phyloP scores from a whole-genome alignment of 1,140 invertebrate species.

The Panulirus ornatus region DNA sequence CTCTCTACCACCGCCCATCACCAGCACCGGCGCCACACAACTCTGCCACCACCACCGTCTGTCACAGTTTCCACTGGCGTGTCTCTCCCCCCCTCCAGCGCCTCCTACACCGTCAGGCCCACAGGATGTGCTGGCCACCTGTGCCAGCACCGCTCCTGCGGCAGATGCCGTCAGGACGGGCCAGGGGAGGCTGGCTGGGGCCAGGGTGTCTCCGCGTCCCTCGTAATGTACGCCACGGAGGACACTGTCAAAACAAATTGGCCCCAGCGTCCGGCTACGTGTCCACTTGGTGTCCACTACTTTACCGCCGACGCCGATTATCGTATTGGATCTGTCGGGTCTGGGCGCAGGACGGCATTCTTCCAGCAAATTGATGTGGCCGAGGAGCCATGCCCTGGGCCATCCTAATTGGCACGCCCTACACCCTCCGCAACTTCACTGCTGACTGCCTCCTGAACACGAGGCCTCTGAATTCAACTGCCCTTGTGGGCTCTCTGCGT shows the following conservation, averaged over 20 bases:
- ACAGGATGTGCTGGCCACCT: neutral
- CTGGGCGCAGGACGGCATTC: slow-evolving; percentile 34
- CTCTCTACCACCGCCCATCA: no score
- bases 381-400: slow-evolving; percentile 10
- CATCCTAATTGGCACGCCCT: slow-evolving; percentile 19
- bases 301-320: slow-evolving; percentile 41
- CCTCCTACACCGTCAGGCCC: neutral
- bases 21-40: no score
- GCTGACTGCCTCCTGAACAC: no score
- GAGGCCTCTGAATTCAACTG: no score
- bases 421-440: no score
- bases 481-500: no score
- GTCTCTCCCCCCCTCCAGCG: neutral
- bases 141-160: no score
- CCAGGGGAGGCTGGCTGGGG: no score
- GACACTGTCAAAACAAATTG: slow-evolving; percentile 53
- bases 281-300: slow-evolving; percentile 38
- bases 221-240: neutral
- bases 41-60: no score
- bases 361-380: slow-evolving; percentile 40
- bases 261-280: slow-evolving; percentile 35
- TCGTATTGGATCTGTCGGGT: slow-evolving; percentile 47
- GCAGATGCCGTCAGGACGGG: no score
- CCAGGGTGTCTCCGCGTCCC: neutral
- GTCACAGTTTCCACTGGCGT: no score